A percentile compares a stretch with the other conserved stretches of the same genome.
phyloP scores from a whole-genome alignment of 2,888 invertebrate genomes.

The Nephrotoma flavescens region DNA sequence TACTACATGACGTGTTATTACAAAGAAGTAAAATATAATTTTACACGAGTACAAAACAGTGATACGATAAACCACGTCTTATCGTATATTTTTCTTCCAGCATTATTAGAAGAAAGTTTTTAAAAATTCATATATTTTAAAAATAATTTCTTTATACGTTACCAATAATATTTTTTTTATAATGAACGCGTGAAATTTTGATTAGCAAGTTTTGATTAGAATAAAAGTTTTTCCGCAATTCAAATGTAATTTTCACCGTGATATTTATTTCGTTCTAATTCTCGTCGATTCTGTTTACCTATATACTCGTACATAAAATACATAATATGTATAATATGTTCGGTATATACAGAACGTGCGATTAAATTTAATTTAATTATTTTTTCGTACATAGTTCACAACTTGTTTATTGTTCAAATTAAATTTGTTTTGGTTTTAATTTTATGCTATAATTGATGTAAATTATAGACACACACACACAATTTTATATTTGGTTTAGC shows the following conservation, averaged over 20 bases:
- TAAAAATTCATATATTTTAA: not conserved
- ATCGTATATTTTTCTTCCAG: not conserved
- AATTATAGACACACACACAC: not conserved
- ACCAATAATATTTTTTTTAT: not conserved
- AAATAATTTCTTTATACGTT: not conserved
- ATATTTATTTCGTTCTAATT: not conserved
- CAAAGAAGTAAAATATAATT: too few relatives aligned
- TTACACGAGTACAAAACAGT: too few relatives aligned
- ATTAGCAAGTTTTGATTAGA: not conserved
- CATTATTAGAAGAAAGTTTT: not conserved
- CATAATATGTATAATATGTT: too few relatives aligned
- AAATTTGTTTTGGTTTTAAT: not conserved
- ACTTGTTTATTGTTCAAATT: not conserved
- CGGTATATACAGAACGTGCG: not conserved
- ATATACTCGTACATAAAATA: not conserved
- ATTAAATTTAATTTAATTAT: not conserved
- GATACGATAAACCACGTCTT: not conserved
- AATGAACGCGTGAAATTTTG: not conserved
- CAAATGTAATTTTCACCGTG: not conserved
- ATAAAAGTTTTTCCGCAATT: not conserved
- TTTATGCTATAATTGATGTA: not conserved
- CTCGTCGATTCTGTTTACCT: not conserved
- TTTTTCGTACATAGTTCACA: not conserved
- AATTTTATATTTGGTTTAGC: not conserved
- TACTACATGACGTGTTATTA: too few relatives aligned